Base-by-base conservation (phyloP, 2,888 invertebrate species). In the Patella depressa region DNA sequence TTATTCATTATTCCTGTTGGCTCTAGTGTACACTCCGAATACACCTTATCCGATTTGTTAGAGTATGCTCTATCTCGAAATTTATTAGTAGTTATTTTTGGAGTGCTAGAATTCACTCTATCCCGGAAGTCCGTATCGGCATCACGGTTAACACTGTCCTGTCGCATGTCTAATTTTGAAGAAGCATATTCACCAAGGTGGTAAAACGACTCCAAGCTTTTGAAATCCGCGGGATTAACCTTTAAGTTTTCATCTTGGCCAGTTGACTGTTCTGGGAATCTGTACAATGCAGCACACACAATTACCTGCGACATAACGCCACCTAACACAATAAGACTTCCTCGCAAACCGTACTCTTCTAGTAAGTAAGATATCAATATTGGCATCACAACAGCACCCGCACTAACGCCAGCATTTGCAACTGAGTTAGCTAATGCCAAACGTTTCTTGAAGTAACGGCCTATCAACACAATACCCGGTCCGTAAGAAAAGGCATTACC, bases 381-480 rank as follows among this genome's bases (percentile, higher is more conserved):
- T 19, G 74, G 74, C 65, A 74, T 65, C 11, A 59, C 17, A 15
- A 74, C 69, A n/a, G 69, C 17, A 7, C 74, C 74, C 3, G 69
- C 53, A 45, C 74, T 74, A 19, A 65, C 53, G n/a, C 74, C 74
- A 9, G 74, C 34, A 53, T 74, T 74, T 5, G 74, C 74, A 45
- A 74, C 1, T 2, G 74, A 57, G 24, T 65, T 74, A 2, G 74
- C 74, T 5, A 74, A 53, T 53, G 45, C 59, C 15, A 59, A 69
- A 19, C 69, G 45, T 53, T 74, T 74, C 34, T 74, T 69, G 65
- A 74, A 74, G 65, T 74, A 74, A 11, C 69, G 57, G 7, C 74
- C 74, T 5, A 74, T 57, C 4, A 74, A 53, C n/a, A 65, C 59
- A 53, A 74, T 74, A 19, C 74, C 74, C n/a, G 74, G 74, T 11